Conservation (phyloP, 1,140 invertebrate genomes). For the Drosophila pruinosa region DNA sequence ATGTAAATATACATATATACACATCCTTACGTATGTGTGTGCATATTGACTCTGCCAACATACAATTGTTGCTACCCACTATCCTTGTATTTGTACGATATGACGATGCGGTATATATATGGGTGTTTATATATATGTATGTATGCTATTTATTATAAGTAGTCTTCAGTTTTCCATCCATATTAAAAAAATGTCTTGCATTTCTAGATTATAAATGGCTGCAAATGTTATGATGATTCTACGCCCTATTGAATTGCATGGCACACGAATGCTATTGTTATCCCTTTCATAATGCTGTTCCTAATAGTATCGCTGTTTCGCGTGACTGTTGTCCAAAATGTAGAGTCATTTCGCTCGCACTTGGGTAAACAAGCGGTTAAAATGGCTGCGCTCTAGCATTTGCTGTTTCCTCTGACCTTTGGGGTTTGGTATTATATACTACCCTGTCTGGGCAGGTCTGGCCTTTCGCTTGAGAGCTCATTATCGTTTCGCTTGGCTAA, state of each 20-base stretch:
- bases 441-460: constrained; percentile 55
- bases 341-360: constrained; percentile 24
- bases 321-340: not conserved
- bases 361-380: constrained; percentile 24
- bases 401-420: constrained; percentile 35
- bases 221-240: constrained; percentile 27
- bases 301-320: constrained; percentile 1
- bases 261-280: not conserved
- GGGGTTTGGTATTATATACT: constrained; percentile 6
- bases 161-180: not conserved
- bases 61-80: not conserved
- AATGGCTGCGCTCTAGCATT: constrained; percentile 51
- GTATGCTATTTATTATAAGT: too few relatives aligned
- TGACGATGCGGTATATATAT: not conserved
- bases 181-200: constrained; percentile 44
- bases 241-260: constrained; percentile 27
- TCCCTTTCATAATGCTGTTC: constrained; percentile 27
- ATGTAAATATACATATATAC: too few relatives aligned
- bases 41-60: too few relatives aligned
- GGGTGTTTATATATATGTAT: too few relatives aligned
- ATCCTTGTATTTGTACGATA: not conserved
- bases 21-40: not conserved
- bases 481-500: constrained; percentile 82
- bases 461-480: constrained; percentile 82
- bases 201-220: constrained; percentile 51